Evolutionary conservation across 2,113 vertebrate genomes (phyloP).

Genomic region (Halichoeres trimaculatus): DNA sequence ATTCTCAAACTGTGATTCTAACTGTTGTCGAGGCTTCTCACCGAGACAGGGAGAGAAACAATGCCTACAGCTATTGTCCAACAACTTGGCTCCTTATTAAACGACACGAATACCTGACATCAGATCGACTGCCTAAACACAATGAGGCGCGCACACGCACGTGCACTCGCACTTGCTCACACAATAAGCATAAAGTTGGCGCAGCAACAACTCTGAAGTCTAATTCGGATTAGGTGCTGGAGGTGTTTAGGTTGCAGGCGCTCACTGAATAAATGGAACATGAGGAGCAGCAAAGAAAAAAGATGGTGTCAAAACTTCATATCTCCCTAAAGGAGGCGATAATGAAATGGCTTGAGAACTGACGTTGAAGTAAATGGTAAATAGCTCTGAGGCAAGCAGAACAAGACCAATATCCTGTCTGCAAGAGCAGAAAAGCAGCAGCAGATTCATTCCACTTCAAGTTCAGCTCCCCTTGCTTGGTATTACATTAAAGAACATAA

Average conservation of each 20-base stretch:
- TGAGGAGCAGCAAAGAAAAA: constrained; percentile 31
- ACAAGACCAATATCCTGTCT: constrained; percentile 43
- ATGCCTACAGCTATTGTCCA: constrained; percentile 53
- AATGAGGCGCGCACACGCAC: not conserved
- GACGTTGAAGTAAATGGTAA: constrained; percentile 54
- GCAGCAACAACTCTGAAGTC: constrained; percentile 7
- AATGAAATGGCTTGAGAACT: constrained; percentile 52
- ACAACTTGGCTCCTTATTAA: constrained; percentile 33
- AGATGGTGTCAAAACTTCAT: constrained; percentile 42
- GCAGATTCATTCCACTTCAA: constrained; percentile 34
- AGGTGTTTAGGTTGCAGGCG: constrained; percentile 43
- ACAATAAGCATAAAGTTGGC: not conserved
- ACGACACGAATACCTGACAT: constrained; percentile 48
- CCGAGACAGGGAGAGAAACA: constrained; percentile 16
- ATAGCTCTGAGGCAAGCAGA: constrained; percentile 54
- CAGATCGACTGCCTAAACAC: constrained; percentile 39
- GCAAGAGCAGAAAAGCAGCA: constrained; percentile 19
- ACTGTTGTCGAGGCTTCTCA: constrained; percentile 32
- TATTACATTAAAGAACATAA: constrained; percentile 35
- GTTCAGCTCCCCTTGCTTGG: constrained; percentile 4
- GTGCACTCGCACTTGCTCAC: not conserved
- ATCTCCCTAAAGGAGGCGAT: constrained; percentile 51
- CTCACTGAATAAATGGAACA: constrained; percentile 52
- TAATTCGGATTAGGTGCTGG: constrained; percentile 43
- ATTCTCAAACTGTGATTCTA: constrained; percentile 38